Evolutionary conservation across 2,113 vertebrate species (phyloP).

Genomic region (Clarias magur): DNA sequence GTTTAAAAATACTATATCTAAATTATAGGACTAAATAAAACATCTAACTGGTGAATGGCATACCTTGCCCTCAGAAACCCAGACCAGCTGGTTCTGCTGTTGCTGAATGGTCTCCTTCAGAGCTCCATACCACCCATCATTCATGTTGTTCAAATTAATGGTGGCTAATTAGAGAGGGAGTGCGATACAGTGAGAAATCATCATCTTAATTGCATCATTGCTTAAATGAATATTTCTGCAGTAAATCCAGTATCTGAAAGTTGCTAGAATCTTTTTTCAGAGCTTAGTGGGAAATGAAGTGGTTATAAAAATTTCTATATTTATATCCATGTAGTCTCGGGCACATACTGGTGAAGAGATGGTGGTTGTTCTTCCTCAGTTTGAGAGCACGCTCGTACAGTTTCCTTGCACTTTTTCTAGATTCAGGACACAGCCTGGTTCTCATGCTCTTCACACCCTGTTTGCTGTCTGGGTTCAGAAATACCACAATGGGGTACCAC

Average conservation of each 20-base stretch:
- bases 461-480: constrained; percentile 96
- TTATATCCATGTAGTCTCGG: not conserved
- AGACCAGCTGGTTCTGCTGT: constrained; percentile 96
- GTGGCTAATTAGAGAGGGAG: constrained; percentile 79
- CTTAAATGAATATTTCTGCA: not conserved
- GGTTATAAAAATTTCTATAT: not conserved
- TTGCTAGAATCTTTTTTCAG: not conserved
- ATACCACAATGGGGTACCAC: constrained; percentile 98
- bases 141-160: constrained; percentile 99
- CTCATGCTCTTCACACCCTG: constrained; percentile 98
- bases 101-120: constrained; percentile 95
- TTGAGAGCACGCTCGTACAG: constrained; percentile 96
- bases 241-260: not conserved
- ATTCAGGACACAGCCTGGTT: constrained; percentile 91
- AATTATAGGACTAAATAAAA: not conserved
- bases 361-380: constrained; percentile 97
- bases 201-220: not conserved
- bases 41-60: not conserved
- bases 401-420: constrained; percentile 95
- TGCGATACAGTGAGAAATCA: constrained; percentile 27
- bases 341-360: constrained; percentile 96
- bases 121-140: constrained; percentile 97
- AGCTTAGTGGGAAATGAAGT: not conserved
- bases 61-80: constrained; percentile 99
- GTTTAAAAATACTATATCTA: not conserved